Evolutionary conservation across 2,113 vertebrate genomes (phyloP).

Genomic region (Thomomys bottae): DNA sequence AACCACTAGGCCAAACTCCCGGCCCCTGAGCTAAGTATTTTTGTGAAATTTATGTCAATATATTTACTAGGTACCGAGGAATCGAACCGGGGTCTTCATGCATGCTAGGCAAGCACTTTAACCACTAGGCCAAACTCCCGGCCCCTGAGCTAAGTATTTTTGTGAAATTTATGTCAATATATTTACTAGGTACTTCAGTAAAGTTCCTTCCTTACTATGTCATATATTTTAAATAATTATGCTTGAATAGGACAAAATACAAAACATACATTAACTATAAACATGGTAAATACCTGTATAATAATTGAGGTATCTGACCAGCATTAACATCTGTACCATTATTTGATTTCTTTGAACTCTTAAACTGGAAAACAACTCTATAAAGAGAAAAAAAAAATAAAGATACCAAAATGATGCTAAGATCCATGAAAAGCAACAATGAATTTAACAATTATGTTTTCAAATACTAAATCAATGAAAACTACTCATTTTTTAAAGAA

Average conservation of each 20-base stretch:
- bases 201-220: background rate
- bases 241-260: conserved; percentile 27
- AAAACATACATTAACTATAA: conserved; percentile 5
- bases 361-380: conserved; percentile 99
- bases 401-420: background rate
- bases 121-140: too few species aligned
- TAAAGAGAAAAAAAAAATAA: conserved; percentile 63
- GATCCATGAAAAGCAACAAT: conserved; percentile 23
- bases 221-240: conserved; percentile 32
- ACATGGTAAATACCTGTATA: conserved; percentile 92
- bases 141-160: background rate
- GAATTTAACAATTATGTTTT: conserved; percentile 2
- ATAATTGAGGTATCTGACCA: conserved; percentile 97
- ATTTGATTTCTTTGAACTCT: conserved; percentile 99
- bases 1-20: too few species aligned
- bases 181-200: conserved; percentile 33
- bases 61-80: background rate
- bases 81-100: too few species aligned
- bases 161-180: conserved; percentile 22
- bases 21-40: background rate
- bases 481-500: background rate
- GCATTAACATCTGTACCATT: conserved; percentile 99
- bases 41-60: conserved; percentile 25
- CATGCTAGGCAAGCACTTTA: too few species aligned
- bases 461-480: conserved; percentile 31